Evolutionary conservation across 2,113 vertebrate species (phyloP), one percentile per base, ranked within the genome.

Genomic region (Talpa occidentalis): DNA sequence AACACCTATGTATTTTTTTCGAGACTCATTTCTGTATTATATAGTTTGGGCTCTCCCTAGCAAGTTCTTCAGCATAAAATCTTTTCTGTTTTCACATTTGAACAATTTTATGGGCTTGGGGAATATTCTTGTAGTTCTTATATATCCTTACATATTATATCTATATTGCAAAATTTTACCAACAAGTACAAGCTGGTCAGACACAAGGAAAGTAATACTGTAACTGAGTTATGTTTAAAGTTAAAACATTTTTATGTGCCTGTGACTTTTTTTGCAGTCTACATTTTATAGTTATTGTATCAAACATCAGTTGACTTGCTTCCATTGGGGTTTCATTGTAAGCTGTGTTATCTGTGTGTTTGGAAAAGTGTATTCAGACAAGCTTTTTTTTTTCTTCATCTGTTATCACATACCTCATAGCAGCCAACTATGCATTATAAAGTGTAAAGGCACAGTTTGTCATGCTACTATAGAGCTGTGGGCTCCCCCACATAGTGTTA

Each of bases 221-320:
- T 98, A 97, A 96, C 97, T 98, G 98, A 98, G 97, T 98, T 99
- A 98, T 98, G 98, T 98, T 98, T 97, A 97, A 98, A 98, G 97
- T 98, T 97, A 81, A 98, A 98, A 97, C 98, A 97, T 98, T 98
- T 98, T 98, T 98, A 97, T 97, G 97, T 98, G 98, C 98, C 97
- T 98, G 98, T 97, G 97, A 95, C 97, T 98, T 98, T 97, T 97
- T 97, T 95, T 97, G 97, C 98, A 98, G 95, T 98, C 98, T 98
- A 97, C 97, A 97, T 97, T 97, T 98, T 97, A 96, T 97, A 98
- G 97, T 44, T 96, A 97, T 97, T 93, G 97, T 98, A 98, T 97
- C 93, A 67, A 80, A 94, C 97, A 93, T 97, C 77, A 96, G 96
- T 98, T 98, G 94, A 96, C 97, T 80, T 84, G 91, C 98, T 97